Conservation (phyloP, 2,888 invertebrate species). For the Thereva nobilitata region DNA sequence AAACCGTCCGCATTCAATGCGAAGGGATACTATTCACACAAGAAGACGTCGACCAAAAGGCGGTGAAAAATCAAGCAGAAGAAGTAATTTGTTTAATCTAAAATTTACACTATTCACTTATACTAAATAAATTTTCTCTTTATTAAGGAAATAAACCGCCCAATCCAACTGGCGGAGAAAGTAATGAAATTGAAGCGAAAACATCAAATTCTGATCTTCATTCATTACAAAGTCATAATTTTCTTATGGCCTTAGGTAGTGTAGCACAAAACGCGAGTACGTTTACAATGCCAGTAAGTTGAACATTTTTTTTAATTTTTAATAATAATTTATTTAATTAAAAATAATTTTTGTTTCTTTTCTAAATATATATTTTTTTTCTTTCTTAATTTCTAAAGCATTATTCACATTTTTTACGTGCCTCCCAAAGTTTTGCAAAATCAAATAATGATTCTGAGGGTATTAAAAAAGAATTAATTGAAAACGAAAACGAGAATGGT, state of each 20-base stretch:
- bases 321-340: background rate
- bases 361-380: slow-evolving; percentile 15
- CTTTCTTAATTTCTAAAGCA: slow-evolving; percentile 35
- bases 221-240: slow-evolving; percentile 47
- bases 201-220: slow-evolving; percentile 44
- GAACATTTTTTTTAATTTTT: background rate
- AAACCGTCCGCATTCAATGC: slow-evolving; percentile 91
- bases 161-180: slow-evolving; percentile 30
- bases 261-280: slow-evolving; percentile 44
- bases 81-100: slow-evolving; percentile 59
- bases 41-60: slow-evolving; percentile 85
- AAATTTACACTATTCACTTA: background rate
- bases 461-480: slow-evolving; percentile 38
- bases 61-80: slow-evolving; percentile 64
- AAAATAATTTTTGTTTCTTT: background rate
- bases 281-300: slow-evolving; percentile 48
- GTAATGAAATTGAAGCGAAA: slow-evolving; percentile 32
- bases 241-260: slow-evolving; percentile 47
- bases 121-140: slow-evolving; percentile 1
- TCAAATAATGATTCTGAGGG: slow-evolving; percentile 31
- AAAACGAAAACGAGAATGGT: slow-evolving; percentile 44
- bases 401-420: slow-evolving; percentile 47
- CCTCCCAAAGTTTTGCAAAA: slow-evolving; percentile 46
- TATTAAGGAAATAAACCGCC: slow-evolving; percentile 18
- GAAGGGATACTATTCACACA: slow-evolving; percentile 95